Percentiles rank a stretch among this genome's conserved stretches.
These are phyloP conservation scores for Eremobia ochroleuca DNA, from an alignment of 2,888 invertebrate genomes.

Conservation along the genomic window DNA sequence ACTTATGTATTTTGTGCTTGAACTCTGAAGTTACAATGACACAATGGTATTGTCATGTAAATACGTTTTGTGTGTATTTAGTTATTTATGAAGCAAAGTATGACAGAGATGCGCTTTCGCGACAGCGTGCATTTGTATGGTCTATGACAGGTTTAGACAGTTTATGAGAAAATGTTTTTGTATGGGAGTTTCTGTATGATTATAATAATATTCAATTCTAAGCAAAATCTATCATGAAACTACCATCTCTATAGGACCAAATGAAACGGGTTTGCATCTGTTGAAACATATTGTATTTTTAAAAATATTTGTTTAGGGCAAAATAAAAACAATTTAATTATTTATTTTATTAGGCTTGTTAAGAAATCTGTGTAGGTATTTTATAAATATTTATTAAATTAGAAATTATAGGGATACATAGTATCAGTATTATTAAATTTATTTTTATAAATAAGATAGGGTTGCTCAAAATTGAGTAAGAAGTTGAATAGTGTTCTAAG, in stretches of 20 bases:
- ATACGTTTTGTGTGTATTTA: conserved; percentile 36
- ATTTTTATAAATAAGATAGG: not conserved
- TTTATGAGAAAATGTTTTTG: conserved; percentile 14
- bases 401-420: conserved; percentile 10
- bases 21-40: conserved; percentile 4
- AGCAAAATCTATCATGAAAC: no score
- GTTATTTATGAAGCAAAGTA: conserved; percentile 42
- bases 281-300: not conserved
- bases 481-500: conserved; percentile 5
- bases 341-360: not conserved
- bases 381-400: conserved; percentile 32
- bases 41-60: conserved; percentile 41
- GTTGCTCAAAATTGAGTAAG: not conserved
- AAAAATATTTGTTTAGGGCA: not conserved
- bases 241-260: not conserved
- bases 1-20: conserved; percentile 17
- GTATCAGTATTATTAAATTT: conserved; percentile 41
- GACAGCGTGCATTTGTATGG: conserved; percentile 10
- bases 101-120: conserved; percentile 28
- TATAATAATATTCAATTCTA: not conserved
- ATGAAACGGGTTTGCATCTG: not conserved
- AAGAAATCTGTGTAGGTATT: not conserved
- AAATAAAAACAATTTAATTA: not conserved
- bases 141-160: not conserved
- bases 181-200: not conserved